A percentile compares a stretch with the other conserved stretches of the same genome.
Evolutionary conservation across 2,888 invertebrate genomes (phyloP).

Genomic region (Rhimphoctona megacephalus): DNA sequence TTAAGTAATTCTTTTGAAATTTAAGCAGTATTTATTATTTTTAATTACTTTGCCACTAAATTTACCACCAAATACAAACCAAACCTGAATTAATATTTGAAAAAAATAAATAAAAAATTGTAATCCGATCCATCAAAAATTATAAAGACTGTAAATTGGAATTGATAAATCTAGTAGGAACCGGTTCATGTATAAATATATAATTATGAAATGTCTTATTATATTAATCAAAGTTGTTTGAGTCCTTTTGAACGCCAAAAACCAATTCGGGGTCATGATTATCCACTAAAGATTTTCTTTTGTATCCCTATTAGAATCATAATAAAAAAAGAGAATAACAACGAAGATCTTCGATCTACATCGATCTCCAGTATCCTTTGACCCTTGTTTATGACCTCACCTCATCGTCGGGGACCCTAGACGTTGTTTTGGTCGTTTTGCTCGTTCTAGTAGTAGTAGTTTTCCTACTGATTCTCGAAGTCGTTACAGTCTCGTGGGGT

Average conservation of each 20-base stretch:
- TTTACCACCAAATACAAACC: no score
- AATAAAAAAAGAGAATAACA: neutral
- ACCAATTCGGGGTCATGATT: neutral
- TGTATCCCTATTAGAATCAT: neutral
- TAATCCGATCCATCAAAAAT: no score
- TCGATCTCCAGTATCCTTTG: neutral
- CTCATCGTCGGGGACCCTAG: constrained; percentile 74
- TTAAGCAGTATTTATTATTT: no score
- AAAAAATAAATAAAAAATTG: no score
- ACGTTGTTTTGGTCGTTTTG: constrained; percentile 73
- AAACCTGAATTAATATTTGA: no score
- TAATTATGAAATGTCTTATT: no score
- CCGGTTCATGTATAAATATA: no score
- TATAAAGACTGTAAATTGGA: no score
- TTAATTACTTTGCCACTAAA: no score
- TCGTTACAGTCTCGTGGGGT: constrained; percentile 79
- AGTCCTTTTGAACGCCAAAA: no score
- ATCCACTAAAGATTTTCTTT: neutral
- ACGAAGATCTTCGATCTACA: neutral
- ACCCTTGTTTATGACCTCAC: constrained; percentile 71
- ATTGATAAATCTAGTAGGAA: no score
- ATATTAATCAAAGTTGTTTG: no score
- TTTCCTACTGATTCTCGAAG: constrained; percentile 74
- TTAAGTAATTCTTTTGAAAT: neutral
- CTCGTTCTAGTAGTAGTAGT: constrained; percentile 77